Base-by-base conservation (phyloP, 2,888 invertebrate species). In the Electrophaes corylata region DNA sequence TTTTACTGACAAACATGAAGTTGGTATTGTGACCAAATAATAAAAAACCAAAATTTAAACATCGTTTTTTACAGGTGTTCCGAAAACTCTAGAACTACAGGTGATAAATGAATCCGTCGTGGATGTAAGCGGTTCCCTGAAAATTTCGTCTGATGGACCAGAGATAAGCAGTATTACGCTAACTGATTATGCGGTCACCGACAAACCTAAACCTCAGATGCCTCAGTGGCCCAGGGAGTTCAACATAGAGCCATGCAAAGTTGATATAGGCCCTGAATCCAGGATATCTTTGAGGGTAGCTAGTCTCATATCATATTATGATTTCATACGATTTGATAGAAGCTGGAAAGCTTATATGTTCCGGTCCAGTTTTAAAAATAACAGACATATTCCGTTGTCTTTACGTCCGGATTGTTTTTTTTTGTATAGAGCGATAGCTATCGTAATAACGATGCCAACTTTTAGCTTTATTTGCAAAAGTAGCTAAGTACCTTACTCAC, bases 81-180 rank as follows among this genome's bases (percentile, higher is more conserved):
- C 91, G 2, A 83, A 83, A 65, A 85, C 81, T 10, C 78, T 90
- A 65, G 78, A 88, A 49, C 71, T 94, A 12, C 78, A 81, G 0
- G 85, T 94, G 14, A 84, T 87, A 18, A 94, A 94, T 67, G 87
- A 91, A 52, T 93, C 94, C 0, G 77, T 88, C 44, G 93, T 94
- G 3, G 81, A 93, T 0, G 93, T 94, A 0, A 83, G 83, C 48
- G 94, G 87, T 48, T 80, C 78, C 19, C 71, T 93, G 11, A 86
- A 78, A 52, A 86, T 94, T 62, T 79, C 86, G 0, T 86, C 89
- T 0, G 94, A 94, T 65, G 94, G 94, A 0, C 83, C 84, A n/a
- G 89, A 93, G 67, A 73, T 88, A n/a, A 84, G 91, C 39, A 88
- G 89, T 47, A 79, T 93, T 8, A 90, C 88, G 3, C 73, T 92